phyloP scores from a whole-genome alignment of 2,888 invertebrate species.

The Ganaspis brasiliensis region DNA sequence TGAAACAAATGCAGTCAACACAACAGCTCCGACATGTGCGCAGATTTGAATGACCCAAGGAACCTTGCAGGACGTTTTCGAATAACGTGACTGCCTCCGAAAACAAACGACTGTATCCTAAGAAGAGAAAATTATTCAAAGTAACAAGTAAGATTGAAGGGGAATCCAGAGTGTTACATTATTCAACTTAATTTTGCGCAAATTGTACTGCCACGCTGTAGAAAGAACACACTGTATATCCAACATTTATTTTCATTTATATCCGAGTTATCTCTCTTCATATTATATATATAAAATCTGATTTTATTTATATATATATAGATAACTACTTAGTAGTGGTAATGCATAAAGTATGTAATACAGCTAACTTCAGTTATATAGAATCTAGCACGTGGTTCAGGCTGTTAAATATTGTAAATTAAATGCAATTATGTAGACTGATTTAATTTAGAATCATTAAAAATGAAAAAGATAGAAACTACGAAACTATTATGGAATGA shows the following conservation, averaged over 20 bases:
- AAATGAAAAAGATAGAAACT: slow-evolving; percentile 2
- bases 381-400: slow-evolving; percentile 67
- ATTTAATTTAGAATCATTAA: slow-evolving; percentile 23
- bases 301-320: not conserved
- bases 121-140: slow-evolving; percentile 27
- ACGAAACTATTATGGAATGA: not conserved
- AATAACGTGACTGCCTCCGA: slow-evolving; percentile 27
- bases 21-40: slow-evolving; percentile 63
- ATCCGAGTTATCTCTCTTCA: too few species aligned
- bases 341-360: slow-evolving; percentile 57
- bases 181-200: slow-evolving; percentile 25
- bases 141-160: slow-evolving; percentile 23
- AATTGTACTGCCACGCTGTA: slow-evolving; percentile 9
- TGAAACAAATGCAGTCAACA: slow-evolving; percentile 73
- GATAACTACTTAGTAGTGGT: slow-evolving; percentile 16
- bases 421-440: slow-evolving; percentile 37
- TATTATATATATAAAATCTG: too few species aligned
- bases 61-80: slow-evolving; percentile 44
- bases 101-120: slow-evolving; percentile 6
- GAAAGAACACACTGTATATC: not conserved
- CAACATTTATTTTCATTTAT: slow-evolving; percentile 15
- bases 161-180: slow-evolving; percentile 22
- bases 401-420: slow-evolving; percentile 35
- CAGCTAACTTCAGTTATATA: slow-evolving; percentile 59
- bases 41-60: slow-evolving; percentile 54